Evolutionary conservation across 1,140 invertebrate species (phyloP).

Genomic region (Rhagoletis zephyria): DNA sequence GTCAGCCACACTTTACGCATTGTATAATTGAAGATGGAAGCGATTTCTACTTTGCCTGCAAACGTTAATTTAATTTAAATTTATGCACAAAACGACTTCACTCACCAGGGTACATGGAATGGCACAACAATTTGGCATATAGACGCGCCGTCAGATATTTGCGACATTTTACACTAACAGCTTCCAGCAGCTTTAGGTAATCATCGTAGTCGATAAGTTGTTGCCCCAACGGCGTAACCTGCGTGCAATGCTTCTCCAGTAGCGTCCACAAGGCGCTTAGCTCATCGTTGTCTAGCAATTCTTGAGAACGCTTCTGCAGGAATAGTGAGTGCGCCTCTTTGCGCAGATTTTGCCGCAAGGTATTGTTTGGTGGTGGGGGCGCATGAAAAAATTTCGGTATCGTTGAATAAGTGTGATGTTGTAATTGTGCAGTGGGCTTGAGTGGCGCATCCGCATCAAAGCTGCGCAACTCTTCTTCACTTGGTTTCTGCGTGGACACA

Average conservation of each 20-base stretch:
- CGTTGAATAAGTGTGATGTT: slow-evolving; percentile 67
- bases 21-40: slow-evolving; percentile 93
- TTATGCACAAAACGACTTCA: not conserved
- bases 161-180: slow-evolving; percentile 81
- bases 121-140: slow-evolving; percentile 88
- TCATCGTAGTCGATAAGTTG: slow-evolving; percentile 89
- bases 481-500: slow-evolving; percentile 56
- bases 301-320: slow-evolving; percentile 86
- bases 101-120: slow-evolving; percentile 80
- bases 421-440: slow-evolving; percentile 40
- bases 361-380: slow-evolving; percentile 82
- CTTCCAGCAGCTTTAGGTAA: slow-evolving; percentile 83
- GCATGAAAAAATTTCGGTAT: slow-evolving; percentile 88
- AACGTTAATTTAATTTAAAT: not conserved
- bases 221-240: slow-evolving; percentile 81
- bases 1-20: slow-evolving; percentile 95
- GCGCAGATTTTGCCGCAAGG: slow-evolving; percentile 84
- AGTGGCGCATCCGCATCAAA: slow-evolving; percentile 59
- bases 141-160: slow-evolving; percentile 88
- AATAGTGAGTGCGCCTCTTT: slow-evolving; percentile 90
- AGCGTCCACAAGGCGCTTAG: slow-evolving; percentile 88
- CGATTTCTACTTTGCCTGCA: slow-evolving; percentile 81
- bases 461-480: slow-evolving; percentile 54
- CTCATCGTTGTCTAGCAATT: slow-evolving; percentile 89
- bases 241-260: slow-evolving; percentile 85